Conservation (phyloP, 2,113 vertebrate genomes). For the Anser brachyrhynchus region DNA sequence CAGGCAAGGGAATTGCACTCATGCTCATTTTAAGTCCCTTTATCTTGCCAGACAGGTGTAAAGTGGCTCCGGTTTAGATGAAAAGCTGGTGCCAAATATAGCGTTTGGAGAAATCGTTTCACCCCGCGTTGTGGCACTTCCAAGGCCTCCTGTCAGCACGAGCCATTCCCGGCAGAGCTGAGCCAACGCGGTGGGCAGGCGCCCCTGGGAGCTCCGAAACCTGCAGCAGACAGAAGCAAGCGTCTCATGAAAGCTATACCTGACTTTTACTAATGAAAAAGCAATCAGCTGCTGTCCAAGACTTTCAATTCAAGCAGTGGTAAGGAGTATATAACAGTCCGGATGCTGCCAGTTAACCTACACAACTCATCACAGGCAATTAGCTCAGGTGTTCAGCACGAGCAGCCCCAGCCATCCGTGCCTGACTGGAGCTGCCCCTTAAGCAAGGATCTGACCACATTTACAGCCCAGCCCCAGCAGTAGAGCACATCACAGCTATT, state of each 20-base stretch:
- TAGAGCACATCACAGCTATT: not conserved
- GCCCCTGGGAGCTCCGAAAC: not conserved
- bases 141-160: not conserved
- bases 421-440: rapidly evolving
- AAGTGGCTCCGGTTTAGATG: conserved; percentile 10
- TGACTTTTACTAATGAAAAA: not conserved
- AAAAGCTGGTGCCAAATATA: conserved; percentile 41
- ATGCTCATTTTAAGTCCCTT: not conserved
- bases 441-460: rapidly evolving
- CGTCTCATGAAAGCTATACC: not conserved
- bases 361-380: not conserved
- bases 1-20: not conserved
- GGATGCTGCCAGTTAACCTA: not conserved
- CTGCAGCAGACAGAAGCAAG: not conserved
- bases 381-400: not conserved
- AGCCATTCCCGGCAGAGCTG: not conserved
- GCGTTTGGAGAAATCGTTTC: not conserved
- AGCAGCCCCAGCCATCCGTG: not conserved
- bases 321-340: not conserved
- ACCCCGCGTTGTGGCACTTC: not conserved
- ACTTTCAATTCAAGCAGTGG: not conserved
- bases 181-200: not conserved
- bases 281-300: not conserved
- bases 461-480: not conserved
- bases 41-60: conserved; percentile 27